phyloP scores from a whole-genome alignment of 2,888 invertebrate genomes.

The Callimorpha dominula region DNA sequence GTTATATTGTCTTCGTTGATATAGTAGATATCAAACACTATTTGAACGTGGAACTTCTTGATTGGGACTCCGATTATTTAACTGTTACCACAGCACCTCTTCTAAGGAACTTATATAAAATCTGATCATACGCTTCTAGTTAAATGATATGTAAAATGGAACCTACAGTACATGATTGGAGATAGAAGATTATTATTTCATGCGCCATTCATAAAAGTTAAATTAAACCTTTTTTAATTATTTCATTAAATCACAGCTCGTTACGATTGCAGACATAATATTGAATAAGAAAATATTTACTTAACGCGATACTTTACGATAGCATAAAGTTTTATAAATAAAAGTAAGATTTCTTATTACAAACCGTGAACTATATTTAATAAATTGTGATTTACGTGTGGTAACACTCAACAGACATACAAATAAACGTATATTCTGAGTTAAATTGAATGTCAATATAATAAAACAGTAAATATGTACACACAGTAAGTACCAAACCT shows the following conservation, averaged over 20 bases:
- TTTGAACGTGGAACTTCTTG: neutral
- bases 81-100: neutral
- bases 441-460: conserved; percentile 48
- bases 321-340: too few relatives aligned
- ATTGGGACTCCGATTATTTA: neutral
- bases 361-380: neutral
- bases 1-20: neutral
- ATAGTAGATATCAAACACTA: neutral
- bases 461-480: conserved; percentile 36
- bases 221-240: neutral
- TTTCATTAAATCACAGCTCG: neutral
- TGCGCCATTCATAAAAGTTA: neutral
- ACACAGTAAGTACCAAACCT: conserved; percentile 42
- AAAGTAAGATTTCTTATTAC: neutral
- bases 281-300: neutral
- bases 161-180: neutral
- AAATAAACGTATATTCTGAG: conserved; percentile 19
- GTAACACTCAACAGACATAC: conserved; percentile 36
- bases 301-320: neutral
- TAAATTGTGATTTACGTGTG: conserved; percentile 25
- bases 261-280: neutral
- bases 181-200: neutral
- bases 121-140: too few relatives aligned
- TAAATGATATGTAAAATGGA: neutral
- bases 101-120: neutral